Conservation (phyloP, 2,888 invertebrate genomes). For the Cantharis rustica region DNA sequence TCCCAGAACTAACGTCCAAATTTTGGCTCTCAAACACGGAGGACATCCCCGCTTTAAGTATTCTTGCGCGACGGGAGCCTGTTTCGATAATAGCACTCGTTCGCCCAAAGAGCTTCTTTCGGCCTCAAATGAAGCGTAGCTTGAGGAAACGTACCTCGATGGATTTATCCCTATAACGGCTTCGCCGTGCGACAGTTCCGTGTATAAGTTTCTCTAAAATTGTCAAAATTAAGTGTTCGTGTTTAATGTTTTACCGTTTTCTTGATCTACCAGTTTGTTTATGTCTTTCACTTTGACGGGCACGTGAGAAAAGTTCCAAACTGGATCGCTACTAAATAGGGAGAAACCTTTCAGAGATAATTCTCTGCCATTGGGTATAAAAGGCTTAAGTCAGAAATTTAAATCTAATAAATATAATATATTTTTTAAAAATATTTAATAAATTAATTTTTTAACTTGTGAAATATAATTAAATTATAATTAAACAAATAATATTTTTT, state of each 20-base stretch:
- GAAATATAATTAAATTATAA: too few species aligned
- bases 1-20: constrained; percentile 89
- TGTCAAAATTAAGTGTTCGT: neutral
- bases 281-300: constrained; percentile 85
- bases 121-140: constrained; percentile 65
- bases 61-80: constrained; percentile 89
- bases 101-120: constrained; percentile 78
- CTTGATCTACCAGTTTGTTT: constrained; percentile 73
- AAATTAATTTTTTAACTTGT: too few species aligned
- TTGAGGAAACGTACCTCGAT: constrained; percentile 62
- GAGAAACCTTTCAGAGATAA: neutral
- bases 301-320: constrained; percentile 86
- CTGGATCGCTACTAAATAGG: constrained; percentile 66
- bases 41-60: constrained; percentile 87
- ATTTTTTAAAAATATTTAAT: too few species aligned
- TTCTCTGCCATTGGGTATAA: too few species aligned
- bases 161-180: constrained; percentile 73
- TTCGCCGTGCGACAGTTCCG: constrained; percentile 77
- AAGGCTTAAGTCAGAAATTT: too few species aligned
- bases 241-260: neutral
- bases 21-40: constrained; percentile 73
- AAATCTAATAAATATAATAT: too few species aligned
- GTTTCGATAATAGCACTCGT: constrained; percentile 75
- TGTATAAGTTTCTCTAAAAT: constrained; percentile 69
- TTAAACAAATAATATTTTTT: too few species aligned